Base-by-base conservation (phyloP, 2,888 invertebrate species). In the Macrosiphum euphorbiae region DNA sequence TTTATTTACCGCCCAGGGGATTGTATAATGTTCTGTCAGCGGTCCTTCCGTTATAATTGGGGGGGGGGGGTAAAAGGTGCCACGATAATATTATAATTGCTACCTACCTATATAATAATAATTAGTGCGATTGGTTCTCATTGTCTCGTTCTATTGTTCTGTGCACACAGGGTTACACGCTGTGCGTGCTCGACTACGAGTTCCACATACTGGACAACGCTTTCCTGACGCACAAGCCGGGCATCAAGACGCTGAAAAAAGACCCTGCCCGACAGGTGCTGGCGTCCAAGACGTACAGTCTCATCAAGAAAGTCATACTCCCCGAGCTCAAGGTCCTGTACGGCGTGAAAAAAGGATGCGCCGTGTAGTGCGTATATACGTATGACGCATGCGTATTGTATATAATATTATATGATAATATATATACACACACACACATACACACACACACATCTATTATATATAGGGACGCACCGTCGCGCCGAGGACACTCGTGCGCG, bases 131-230 rank as follows among this genome's bases (percentile, higher is more conserved):
- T 52, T 35, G n/a, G n/a, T 50, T 20, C 10, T 52, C n/a, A 94
- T 91, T 95, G 94, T 20, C 10, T 52, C n/a, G 94, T 91, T 95
- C 94, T 91, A 92, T 94, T 95, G 96, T 87, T 24, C 44, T 89
- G n/a, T 44, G 11, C 26, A 13, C 61, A 41, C 96, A 98, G 98
- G 98, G 98, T 95, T 99, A 98, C 96, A 97, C 98, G 94, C 97
- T 99, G 95, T 99, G 99, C 96, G 98, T 98, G 55, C 96, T 98
- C 96, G 98, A 98, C 96, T 99, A 99, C 96, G 98, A 99, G 95
- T 98, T 99, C 96, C 97, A 98, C 96, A 98, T 99, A 95, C 96
- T 99, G 95, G 98, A 99, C 96, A 98, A 98, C 96, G 98, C 98
- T n/a, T 99, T 98, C 96, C 96, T 99, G 94, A 98, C 98, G 91